Evolutionary conservation across 53 echinoderm and acorn worm genomes (phyloP), one percentile per base, ranked within the genome.

Genomic region (Hippasteria phrygiana): DNA sequence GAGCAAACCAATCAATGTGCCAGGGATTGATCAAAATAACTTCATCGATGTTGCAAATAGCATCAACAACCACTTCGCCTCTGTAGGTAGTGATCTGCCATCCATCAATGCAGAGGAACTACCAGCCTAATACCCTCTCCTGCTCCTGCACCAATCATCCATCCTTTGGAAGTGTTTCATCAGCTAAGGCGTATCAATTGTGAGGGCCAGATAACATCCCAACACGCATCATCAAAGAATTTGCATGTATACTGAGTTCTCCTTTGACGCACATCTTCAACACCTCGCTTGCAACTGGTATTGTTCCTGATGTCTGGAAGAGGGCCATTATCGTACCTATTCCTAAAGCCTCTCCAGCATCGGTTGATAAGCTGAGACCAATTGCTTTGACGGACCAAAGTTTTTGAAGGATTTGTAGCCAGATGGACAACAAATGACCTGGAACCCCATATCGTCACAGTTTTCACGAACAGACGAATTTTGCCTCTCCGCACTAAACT

Each of bases 201-300:
- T n/a, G 88, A 40, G 88, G 74, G 55, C 74, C 88, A 13, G 88
- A 62, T 42, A 62, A 73, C 28, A 35, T 88, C 1, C 88, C 88
- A 24, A 31, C 75, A 36, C 31, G 73, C 29, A 73, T 87, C 41
- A 37, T 74, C 29, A 43, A 47, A 36, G 74, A 87, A 43, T 87
- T 34, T 14, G 50, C 75, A 10, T 27, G 9, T 75, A 14, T 8
- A 22, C 62, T 62, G 62, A 62, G 13, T n/a, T 14, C 62, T 14
- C 62, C 62, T 5, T 62, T 62, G 18, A 62, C 75, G 3, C 75
- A 75, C 38, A 75, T 75, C 26, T 75, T 75, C 20, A 75, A 75
- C 29, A 50, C 47, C 11, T 75, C 47, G 11, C 75, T 75, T 75
- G 17, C 26, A 35, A 12, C 22, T 5, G 69, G 69, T 35, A 67